Evolutionary conservation across 2,113 vertebrate species (phyloP), one percentile per base, ranked within the genome.

Genomic region (Rhea americana): DNA sequence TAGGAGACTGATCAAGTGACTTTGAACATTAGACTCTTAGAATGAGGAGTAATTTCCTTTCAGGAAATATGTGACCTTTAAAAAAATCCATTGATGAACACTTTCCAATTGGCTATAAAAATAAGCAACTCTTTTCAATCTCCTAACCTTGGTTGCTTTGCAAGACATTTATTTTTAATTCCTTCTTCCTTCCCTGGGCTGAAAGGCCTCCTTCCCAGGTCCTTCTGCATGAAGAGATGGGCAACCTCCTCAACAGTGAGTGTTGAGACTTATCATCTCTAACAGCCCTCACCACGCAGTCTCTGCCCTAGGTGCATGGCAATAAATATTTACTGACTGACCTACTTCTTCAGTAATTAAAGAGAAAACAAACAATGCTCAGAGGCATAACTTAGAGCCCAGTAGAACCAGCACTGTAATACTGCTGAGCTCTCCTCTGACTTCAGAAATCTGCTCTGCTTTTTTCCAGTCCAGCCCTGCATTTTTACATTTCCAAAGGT

Each of bases 21-120:
- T 78, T 73, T 15, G 51, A 91, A 93, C 82, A 62, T 75, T 71
- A 89, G 90, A 82, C 41, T 87, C 43, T 68, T 91, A 50, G 85
- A 93, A 91, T 20, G 53, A 96, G 86, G 81, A 94, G 83, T 76
- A 90, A 96, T 91, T 95, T 91, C 73, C 91, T 93, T 84, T 81
- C 58, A 89, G 80, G 73, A 96, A 95, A 94, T 88, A 91, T 0
- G 32, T 0, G 8, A 87, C 77, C 75, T 95, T 89, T 79, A 9
- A 74, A 62, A 63, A 76, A 43, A 47, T 72, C 65, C 56, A 81
- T 53, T 89, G 81, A 93, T 72, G 84, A 95, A 79, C 55, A 19
- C 39, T 94, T 96, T 91, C 80, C 76, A 81, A 58, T 5, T 4
- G n/a, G 48, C 53, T 93, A 45, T 70, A 11, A 82, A 85, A 86